Evolutionary conservation across 2,113 vertebrate species (phyloP).

Genomic region (Vulpes vulpes): DNA sequence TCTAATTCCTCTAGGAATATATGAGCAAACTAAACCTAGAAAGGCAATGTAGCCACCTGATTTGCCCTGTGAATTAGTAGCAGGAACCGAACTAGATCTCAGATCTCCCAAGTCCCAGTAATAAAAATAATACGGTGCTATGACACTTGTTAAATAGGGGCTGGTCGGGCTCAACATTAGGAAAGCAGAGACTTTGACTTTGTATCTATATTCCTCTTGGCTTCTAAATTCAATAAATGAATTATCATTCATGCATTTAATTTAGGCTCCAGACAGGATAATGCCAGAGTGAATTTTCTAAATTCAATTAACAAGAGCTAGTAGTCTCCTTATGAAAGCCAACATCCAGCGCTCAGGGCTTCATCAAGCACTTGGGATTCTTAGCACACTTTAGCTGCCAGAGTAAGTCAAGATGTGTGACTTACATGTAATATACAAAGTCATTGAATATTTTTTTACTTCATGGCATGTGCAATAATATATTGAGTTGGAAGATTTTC

Average conservation of each 20-base stretch:
- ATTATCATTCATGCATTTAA: slow-evolving; percentile 74
- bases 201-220: slow-evolving; percentile 52
- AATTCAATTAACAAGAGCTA: slow-evolving; percentile 73
- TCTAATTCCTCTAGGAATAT: neutral
- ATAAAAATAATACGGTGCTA: neutral
- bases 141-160: neutral
- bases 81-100: neutral
- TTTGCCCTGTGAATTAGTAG: neutral
- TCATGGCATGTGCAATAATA: neutral
- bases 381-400: neutral
- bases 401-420: slow-evolving; percentile 39
- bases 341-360: neutral
- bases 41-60: neutral
- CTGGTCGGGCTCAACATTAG: neutral
- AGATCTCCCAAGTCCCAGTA: neutral
- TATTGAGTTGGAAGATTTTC: slow-evolving; percentile 15
- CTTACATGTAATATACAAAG: slow-evolving; percentile 40
- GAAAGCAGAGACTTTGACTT: slow-evolving; percentile 46
- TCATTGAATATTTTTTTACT: neutral
- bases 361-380: slow-evolving; percentile 53
- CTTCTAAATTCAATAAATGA: slow-evolving; percentile 73
- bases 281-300: slow-evolving; percentile 69
- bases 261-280: slow-evolving; percentile 73
- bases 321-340: slow-evolving; percentile 51
- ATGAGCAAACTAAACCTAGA: neutral